A percentile compares a stretch with the other conserved stretches of the same genome.
Evolutionary conservation across 2,113 vertebrate species (phyloP).

Genomic region (Hemiprocne comata): DNA sequence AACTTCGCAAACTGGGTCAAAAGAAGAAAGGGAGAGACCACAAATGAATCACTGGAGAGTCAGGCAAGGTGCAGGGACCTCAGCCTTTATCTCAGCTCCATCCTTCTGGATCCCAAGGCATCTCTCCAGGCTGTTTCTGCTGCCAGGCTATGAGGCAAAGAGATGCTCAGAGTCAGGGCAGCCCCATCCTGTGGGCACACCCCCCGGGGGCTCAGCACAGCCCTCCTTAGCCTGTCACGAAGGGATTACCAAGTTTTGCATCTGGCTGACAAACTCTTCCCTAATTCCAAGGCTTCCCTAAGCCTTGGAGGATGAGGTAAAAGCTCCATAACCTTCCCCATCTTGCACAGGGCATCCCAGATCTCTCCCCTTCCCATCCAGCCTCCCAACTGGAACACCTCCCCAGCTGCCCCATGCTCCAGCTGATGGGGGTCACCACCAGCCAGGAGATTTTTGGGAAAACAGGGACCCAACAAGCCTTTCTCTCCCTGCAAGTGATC

Average conservation of each 20-base stretch:
- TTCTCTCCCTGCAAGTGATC: neutral
- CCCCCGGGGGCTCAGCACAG: neutral
- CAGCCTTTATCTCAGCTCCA: neutral
- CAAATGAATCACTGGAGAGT: accelerated
- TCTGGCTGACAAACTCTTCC: neutral
- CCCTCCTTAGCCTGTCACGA: neutral
- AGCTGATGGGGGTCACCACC: neutral
- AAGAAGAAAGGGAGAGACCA: neutral
- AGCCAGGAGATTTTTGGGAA: neutral
- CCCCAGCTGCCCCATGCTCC: neutral
- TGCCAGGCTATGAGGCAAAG: neutral
- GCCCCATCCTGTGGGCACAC: neutral
- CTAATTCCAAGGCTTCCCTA: neutral
- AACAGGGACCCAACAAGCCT: neutral
- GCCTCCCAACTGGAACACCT: neutral
- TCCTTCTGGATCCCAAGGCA: neutral
- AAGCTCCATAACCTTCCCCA: neutral
- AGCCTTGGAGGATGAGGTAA: neutral
- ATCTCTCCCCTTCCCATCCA: neutral
- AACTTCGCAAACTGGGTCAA: neutral
- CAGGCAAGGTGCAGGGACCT: neutral
- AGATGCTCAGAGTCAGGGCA: neutral
- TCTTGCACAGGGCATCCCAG: neutral
- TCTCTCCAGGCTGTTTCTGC: neutral
- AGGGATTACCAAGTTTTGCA: neutral